These are phyloP conservation scores for Takifugu rubripes DNA, from an alignment of 2,797 vertebrate genomes.

Conservation along the genomic window DNA sequence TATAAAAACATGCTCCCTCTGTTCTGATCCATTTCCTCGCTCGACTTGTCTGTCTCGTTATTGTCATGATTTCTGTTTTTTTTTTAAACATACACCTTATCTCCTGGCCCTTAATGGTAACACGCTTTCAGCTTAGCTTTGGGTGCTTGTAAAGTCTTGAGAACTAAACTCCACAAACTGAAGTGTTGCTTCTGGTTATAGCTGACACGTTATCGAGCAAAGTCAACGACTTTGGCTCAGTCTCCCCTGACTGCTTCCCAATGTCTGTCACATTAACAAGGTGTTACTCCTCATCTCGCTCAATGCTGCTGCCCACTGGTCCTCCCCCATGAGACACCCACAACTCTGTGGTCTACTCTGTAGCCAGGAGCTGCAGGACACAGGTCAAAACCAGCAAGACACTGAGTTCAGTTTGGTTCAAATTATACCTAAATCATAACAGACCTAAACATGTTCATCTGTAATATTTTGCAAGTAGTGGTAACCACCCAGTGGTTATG, in stretches of 20 bases:
- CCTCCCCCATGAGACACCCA: conserved; percentile 7
- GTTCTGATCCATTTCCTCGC: too few species aligned
- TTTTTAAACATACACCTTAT: too few species aligned
- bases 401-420: conserved; percentile 28
- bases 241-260: conserved; percentile 51
- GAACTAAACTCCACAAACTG: conserved; percentile 42
- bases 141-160: conserved; percentile 11
- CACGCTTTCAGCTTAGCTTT: too few species aligned
- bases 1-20: too few species aligned
- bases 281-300: conserved; percentile 47
- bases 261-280: conserved; percentile 65
- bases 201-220: conserved; percentile 51
- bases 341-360: conserved; percentile 31
- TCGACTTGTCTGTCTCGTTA: too few species aligned
- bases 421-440: conserved; percentile 46
- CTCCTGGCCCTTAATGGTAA: too few species aligned
- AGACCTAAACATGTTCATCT: conserved; percentile 42
- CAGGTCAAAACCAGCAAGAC: conserved; percentile 43
- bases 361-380: conserved; percentile 43
- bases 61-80: too few species aligned
- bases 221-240: conserved; percentile 44
- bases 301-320: conserved; percentile 9
- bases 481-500: neutral
- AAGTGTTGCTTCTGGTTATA: conserved; percentile 39
- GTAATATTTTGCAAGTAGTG: neutral